These are phyloP conservation scores for Phyllotreta striolata DNA, from an alignment of 2,888 invertebrate species.

Conservation along the genomic window DNA sequence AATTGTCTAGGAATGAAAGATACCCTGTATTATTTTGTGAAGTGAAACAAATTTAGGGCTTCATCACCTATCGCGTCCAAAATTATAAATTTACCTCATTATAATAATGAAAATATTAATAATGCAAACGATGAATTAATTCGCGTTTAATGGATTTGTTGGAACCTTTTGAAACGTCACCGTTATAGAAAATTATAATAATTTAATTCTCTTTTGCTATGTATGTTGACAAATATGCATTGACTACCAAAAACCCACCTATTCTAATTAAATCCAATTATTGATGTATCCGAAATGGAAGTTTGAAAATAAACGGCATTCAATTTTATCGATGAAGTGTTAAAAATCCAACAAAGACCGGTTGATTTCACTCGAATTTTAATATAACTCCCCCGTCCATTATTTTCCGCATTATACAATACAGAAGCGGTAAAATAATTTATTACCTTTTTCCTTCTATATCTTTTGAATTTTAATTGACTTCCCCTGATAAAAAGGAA, in stretches of 20 bases:
- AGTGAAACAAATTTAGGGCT: too few relatives aligned
- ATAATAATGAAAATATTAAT: too few relatives aligned
- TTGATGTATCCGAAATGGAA: slow-evolving; percentile 1
- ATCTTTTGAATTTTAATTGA: slow-evolving; percentile 11
- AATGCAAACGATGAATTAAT: too few relatives aligned
- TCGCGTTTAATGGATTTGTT: too few relatives aligned
- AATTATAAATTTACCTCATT: too few relatives aligned
- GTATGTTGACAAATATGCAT: neutral
- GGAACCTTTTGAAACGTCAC: too few relatives aligned
- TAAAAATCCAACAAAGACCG: slow-evolving; percentile 19
- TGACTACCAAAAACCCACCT: slow-evolving; percentile 8
- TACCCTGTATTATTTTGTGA: too few relatives aligned
- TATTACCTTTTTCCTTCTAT: slow-evolving; percentile 6
- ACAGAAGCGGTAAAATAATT: slow-evolving; percentile 12
- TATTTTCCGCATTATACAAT: slow-evolving; percentile 10
- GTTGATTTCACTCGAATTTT: slow-evolving; percentile 13
- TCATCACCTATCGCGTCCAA: too few relatives aligned
- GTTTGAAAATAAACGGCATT: slow-evolving; percentile 12
- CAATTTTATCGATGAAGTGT: slow-evolving; percentile 18
- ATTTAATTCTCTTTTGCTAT: too few relatives aligned
- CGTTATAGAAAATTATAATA: too few relatives aligned
- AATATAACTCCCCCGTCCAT: slow-evolving; percentile 6
- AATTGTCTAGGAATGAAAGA: too few relatives aligned
- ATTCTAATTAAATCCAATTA: slow-evolving; percentile 20
- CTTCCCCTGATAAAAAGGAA: neutral